Conservation (phyloP, 64 coral and sea anemone species). For the Cladopsammia gracilis region DNA sequence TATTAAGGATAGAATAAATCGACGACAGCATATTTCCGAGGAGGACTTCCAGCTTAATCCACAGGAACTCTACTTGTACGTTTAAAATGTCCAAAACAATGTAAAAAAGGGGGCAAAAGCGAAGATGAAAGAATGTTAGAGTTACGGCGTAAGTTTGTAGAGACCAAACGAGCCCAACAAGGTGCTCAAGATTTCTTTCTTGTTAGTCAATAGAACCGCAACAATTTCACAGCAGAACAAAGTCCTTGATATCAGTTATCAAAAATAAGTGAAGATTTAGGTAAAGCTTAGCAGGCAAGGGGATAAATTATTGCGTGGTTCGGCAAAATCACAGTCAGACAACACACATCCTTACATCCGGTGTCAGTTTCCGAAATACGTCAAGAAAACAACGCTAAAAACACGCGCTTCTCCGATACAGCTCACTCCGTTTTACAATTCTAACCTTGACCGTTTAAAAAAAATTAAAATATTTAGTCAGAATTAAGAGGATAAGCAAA, state of each 20-base stretch:
- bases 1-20: background rate
- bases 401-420: constrained; percentile 14
- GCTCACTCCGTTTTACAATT: background rate
- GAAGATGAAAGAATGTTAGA: background rate
- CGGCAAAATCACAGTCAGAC: constrained; percentile 40
- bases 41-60: constrained; percentile 44
- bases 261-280: background rate
- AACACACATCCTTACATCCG: constrained; percentile 41
- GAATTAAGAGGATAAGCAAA: constrained; percentile 53
- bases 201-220: background rate
- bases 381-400: constrained; percentile 49
- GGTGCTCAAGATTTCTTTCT: background rate
- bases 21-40: constrained; percentile 54
- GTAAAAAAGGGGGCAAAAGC: background rate
- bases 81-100: background rate
- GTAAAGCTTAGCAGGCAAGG: constrained; percentile 12
- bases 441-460: constrained; percentile 52
- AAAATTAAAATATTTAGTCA: constrained; percentile 52
- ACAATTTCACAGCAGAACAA: background rate
- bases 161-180: background rate
- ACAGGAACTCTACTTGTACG: background rate
- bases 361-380: constrained; percentile 34
- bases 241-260: background rate
- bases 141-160: no score
- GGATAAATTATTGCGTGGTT: constrained; percentile 44